Evolutionary conservation across 2,113 vertebrate genomes (phyloP), one percentile per base, ranked within the genome.

Genomic region (Notarius lentiginosus): DNA sequence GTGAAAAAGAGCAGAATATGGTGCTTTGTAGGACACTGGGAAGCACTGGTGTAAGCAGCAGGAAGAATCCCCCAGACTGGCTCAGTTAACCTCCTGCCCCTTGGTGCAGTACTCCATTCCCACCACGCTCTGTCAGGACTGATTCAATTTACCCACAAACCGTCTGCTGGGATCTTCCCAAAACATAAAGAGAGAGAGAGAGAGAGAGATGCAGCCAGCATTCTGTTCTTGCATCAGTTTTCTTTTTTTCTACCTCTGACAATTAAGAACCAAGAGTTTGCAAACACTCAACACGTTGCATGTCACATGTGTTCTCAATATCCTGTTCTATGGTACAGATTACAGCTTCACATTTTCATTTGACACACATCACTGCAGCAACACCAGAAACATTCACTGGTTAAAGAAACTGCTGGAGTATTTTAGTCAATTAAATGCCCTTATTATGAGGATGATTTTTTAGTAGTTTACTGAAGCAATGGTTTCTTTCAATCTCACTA

Each of bases 31-130:
- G 60, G 81, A 83, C 83, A 82, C 70, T 87, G 86, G 81, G 72
- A 77, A 66, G 47, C 86, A 75, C 79, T 68, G 75, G 61, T 86
- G 84, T 79, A 60, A 84, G 85, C 75, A 84, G 76, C 79, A 88
- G 79, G 70, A 85, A 89, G 88, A 90, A 91, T 90, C 89, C 91
- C 91, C 90, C 82, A 89, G 90, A 86, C 90, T 90, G 88, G 84
- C 81, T 88, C 89, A 91, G 88, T 92, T 92, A 92, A 91, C 91
- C 91, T 84, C 75, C 83, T 86, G 82, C 84, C 91, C 91, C 84
- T 24, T 18, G 22, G 80, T 87, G 83, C 85, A 79, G 68, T 58
- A 51, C 86, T 88, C 60, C 88, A 89, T 70, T 89, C 88, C 90
- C 91, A 60, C 88, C 18, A 53, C 82, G 53, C 89, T 91, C 87